These are phyloP conservation scores for Gymnopithys bicolor DNA, from an alignment of 2,797 vertebrate species.

Conservation along the genomic window DNA sequence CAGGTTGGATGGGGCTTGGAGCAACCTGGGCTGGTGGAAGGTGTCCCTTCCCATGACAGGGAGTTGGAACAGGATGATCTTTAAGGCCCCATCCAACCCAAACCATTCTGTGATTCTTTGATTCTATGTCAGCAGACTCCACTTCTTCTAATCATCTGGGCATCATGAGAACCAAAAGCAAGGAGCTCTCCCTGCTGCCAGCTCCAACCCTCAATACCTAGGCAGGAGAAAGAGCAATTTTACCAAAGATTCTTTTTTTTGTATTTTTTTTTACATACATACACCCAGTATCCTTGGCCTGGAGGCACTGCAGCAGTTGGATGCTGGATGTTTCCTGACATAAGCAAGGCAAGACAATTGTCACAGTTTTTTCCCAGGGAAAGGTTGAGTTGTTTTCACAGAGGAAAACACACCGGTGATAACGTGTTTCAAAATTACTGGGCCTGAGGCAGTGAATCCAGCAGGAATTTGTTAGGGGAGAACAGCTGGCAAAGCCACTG, in stretches of 20 bases:
- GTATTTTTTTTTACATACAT: background rate
- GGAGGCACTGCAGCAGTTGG: background rate
- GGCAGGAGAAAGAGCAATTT: background rate
- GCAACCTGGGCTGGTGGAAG: rapidly evolving
- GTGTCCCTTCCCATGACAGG: background rate
- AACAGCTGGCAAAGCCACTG: background rate
- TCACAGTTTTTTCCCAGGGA: background rate
- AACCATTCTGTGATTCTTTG: background rate
- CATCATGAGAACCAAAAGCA: background rate
- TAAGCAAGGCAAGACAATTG: background rate
- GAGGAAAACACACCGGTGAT: background rate
- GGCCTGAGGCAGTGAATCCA: background rate
- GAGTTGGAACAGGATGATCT: rapidly evolving
- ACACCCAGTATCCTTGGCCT: background rate
- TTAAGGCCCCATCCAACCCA: background rate
- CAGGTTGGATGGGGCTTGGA: rapidly evolving
- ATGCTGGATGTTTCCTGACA: background rate
- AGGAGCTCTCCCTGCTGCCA: background rate
- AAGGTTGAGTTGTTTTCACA: background rate
- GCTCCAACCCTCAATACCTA: background rate
- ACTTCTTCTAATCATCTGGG: background rate
- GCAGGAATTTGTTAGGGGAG: background rate
- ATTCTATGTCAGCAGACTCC: background rate
- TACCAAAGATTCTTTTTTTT: background rate
- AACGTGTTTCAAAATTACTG: rapidly evolving